Base-by-base conservation (phyloP, 1,140 invertebrate species). In the Ceratitis capitata region DNA sequence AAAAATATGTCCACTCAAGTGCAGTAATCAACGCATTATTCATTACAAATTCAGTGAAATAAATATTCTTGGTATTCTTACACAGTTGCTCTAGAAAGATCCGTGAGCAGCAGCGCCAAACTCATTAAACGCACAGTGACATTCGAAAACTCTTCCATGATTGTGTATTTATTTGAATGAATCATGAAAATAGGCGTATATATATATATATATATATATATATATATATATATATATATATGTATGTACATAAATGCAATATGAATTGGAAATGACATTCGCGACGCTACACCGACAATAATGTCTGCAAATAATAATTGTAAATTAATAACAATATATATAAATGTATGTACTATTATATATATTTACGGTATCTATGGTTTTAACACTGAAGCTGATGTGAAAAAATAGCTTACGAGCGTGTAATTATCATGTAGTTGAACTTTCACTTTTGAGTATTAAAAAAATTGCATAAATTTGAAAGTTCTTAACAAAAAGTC, bases 21-120 rank as follows among this genome's bases (percentile, higher is more conserved):
- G n/a, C n/a, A n/a, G n/a, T 29, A 69, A 69, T 69, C 32, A 69
- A 35, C 61, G 61, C 26, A 14, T 61, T 61, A 32, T 61, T 61
- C 23, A 61, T 61, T 61, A 61, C 61, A 69, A 69, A 32, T 69
- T 69, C 61, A 69, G 39, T 39, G 29, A 19, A 69, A 69, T 64
- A 64, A 64, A 29, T 69, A 69, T 39, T 39, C 7, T 19, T 29
- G n/a, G n/a, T n/a, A n/a, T n/a, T n/a, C n/a, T n/a, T n/a, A n/a
- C n/a, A n/a, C 14, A 6, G 32, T 16, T 69, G 61, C 32, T n/a
- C 61, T 32, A 69, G 61, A 69, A 69, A 35, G 61, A n/a, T 69
- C 61, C 14, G 19, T 69, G 35, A 29, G 61, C 5, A 14, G 29
- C 12, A n/a, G 51, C n/a, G 7, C 19, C 16, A 2, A 19, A 4